Evolutionary conservation across 2,113 vertebrate genomes (phyloP).

Genomic region (Todiramphus chloris): DNA sequence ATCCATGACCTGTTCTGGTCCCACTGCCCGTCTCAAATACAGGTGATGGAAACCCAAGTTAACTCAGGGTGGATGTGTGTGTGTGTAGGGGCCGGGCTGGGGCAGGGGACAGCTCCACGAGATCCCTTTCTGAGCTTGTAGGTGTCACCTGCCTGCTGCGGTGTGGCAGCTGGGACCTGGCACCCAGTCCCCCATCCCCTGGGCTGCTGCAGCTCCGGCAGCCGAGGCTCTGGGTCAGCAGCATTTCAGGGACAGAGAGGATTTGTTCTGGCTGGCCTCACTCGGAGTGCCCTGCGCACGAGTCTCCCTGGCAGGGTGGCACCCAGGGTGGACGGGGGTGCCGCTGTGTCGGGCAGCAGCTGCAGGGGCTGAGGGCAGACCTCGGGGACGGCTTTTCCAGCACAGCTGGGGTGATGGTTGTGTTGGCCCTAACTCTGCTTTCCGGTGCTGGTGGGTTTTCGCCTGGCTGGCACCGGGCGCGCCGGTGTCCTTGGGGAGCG

Average conservation of each 20-base stretch:
- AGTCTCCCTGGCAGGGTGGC: neutral
- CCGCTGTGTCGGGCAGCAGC: neutral
- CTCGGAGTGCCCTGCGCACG: accelerated
- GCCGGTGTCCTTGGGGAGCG: accelerated
- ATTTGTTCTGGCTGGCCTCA: neutral
- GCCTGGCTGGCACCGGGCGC: neutral
- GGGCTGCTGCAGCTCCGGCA: neutral
- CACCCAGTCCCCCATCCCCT: neutral
- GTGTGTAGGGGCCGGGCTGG: neutral
- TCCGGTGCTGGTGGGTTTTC: neutral
- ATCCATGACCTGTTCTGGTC: neutral
- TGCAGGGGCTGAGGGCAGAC: neutral
- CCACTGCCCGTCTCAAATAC: neutral
- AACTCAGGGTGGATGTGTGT: neutral
- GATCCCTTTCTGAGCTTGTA: neutral
- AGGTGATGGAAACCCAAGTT: neutral
- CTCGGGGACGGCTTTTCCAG: accelerated
- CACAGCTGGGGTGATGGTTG: neutral
- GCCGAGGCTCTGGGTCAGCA: neutral
- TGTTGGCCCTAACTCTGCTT: neutral
- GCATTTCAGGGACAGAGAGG: neutral
- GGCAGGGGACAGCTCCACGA: neutral
- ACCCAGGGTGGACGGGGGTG: neutral
- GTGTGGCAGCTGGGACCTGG: neutral
- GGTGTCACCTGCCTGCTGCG: neutral